Base-by-base conservation (phyloP, 1,140 invertebrate genomes). In the Penaeus chinensis region DNA sequence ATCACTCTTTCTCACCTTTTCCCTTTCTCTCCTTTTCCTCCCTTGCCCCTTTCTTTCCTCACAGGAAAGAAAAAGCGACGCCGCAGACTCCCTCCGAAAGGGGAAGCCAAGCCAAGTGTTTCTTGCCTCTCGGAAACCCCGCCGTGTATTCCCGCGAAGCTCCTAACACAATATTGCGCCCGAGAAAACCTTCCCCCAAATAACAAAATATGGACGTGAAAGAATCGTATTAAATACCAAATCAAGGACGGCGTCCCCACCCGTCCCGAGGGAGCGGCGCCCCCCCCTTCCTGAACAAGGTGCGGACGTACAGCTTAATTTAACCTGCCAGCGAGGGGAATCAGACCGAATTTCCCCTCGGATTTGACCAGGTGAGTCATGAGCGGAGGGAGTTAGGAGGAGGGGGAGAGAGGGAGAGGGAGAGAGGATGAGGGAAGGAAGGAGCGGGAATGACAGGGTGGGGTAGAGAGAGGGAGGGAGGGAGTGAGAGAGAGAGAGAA, bases 301-400 rank as follows among this genome's bases (percentile, higher is more conserved):
- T 85, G 84, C 84, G 71, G 84, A 85, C 84, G 62, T 42, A 80
- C 61, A 74, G 84, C 84, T 85, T 85, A 85, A 85, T 85, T 85
- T 85, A 85, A 85, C 84, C 84, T 85, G 84, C 84, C 84, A 85
- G 84, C 84, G 42, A 85, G 84, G 84, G 84, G 84, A 85, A 85
- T 85, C 76, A 85, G 63, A 32, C 84, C 77, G 77, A 85, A 85
- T 85, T 85, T 85, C 84, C 84, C 84, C 84, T 85, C 77, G 84
- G 84, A 77, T 85, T 85, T 85, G 84, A 76, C 84, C 84, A 85
- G 84, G 84, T 85, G 84, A 85, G 84, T 85, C 83, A 80, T 85
- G 84, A 85, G 84, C 65, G 84, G 84, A 61, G 47, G 61, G 82
- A 42, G 11, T 27, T 47, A 18, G 24, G 69, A 20, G 22, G 27